These are phyloP conservation scores for Natator depressus DNA, from an alignment of 2,113 vertebrate genomes.

Conservation along the genomic window DNA sequence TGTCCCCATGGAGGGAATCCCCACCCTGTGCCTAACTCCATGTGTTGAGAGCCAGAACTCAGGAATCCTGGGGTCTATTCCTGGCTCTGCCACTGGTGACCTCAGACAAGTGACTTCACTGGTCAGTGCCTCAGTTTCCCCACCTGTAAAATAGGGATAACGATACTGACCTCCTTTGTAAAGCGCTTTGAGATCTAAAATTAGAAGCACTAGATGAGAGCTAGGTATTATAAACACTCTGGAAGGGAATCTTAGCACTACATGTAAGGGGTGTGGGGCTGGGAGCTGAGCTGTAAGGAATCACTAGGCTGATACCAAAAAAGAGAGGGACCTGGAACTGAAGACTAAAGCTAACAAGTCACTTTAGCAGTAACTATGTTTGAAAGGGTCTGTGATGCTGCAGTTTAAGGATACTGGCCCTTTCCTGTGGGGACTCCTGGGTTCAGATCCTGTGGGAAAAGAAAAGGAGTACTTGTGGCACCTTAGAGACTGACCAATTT, in stretches of 20 bases:
- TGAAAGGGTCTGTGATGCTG: background rate
- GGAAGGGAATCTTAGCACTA: background rate
- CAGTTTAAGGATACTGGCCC: background rate
- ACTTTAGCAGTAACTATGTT: background rate
- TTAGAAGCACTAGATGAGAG: background rate
- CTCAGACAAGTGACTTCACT: background rate
- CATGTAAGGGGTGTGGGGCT: background rate
- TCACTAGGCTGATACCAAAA: background rate
- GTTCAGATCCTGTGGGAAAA: background rate
- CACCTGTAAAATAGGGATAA: background rate
- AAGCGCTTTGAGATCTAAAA: background rate
- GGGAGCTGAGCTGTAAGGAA: background rate
- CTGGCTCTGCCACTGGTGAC: background rate
- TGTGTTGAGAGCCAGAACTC: background rate
- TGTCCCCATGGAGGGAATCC: background rate
- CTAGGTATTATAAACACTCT: background rate
- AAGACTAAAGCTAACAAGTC: background rate
- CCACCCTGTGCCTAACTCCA: background rate
- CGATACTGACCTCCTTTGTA: background rate
- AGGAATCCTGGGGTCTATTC: background rate
- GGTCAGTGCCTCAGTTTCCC: background rate
- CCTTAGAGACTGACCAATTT: too few species aligned
- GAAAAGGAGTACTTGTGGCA: too few species aligned
- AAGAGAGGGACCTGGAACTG: background rate
- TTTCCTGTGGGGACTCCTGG: background rate